Base-by-base conservation (phyloP, 2,797 vertebrate species). In the Tympanoctomys barrerae region DNA sequence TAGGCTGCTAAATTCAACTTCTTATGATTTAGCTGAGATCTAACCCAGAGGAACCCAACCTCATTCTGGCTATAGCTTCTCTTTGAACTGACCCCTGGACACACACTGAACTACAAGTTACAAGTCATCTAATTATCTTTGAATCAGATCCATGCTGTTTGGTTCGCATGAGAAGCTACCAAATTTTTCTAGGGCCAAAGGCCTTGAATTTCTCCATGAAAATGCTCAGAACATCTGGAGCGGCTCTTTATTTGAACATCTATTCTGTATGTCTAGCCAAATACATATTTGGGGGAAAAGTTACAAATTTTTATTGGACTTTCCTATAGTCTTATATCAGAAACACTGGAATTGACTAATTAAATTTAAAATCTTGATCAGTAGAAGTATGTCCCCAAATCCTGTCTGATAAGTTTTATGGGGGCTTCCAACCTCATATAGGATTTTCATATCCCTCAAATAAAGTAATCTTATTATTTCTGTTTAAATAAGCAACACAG, bases 381-480 rank as follows among this genome's bases (percentile, higher is more conserved):
- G 46, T 52, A 78, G 16, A 78, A 52, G 7, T 78, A 52, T 52
- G 75, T 28, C 14, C 46, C 28, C 46, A 52, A 78, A 78, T 52
- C 46, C 75, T 77, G 28, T 49, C 42, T 31, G 42, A 73, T 46
- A 46, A 75, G 39, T 46, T 75, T 46, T 75, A 14, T 75, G 39
- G 39, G 39, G 13, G 42, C 28, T 31, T 79, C 22, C 2, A 71
- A 36, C 5, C 39, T 52, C 52, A 77, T 70, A 81, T 31, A 83
- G 86, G 26, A 68, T 68, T 6, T 90, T 75, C 88, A 94, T 78
- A 89, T 93, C 82, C 84, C 54, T 68, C 36, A 88, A 80, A 94
- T 24, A 90, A 86, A 94, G 19, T 62, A 93, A 84, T 5, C 39
- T 71, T 75, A 16, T 49, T 42, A 33, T 61, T 75, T 87, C 8